Base-by-base conservation (phyloP, 2,888 invertebrate species). In the Tipula unca region DNA sequence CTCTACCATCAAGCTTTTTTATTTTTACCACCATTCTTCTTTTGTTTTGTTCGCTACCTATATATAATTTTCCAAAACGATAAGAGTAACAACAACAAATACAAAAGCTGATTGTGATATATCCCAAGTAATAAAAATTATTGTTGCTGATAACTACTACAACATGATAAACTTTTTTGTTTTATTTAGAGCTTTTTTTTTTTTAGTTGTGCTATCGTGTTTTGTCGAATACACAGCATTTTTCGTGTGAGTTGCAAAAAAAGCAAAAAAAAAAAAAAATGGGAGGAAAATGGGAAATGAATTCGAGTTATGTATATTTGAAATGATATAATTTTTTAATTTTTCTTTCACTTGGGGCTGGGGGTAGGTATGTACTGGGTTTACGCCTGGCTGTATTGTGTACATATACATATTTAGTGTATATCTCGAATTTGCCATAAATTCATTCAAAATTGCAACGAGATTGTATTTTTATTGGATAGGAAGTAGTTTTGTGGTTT, bases 121-220 rank as follows among this genome's bases (percentile, higher is more conserved):
- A 69, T 69, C 69, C 69, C 20, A 69, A 69, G 69, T 69, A 69
- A 69, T 69, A 69, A 69, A 69, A 69, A 69, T 69, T 69, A 69
- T 69, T 69, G 69, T 69, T 69, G 69, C 69, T 69, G 69, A 69
- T 69, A 69, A 69, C 69, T 69, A 48, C 42, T n/a, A 32, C 69
- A 69, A 69, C 69, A 69, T 69, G 69, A 69, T 69, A 69, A 69
- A 69, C 25, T 69, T 69, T 69, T 69, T 17, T 54, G 17, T 39
- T 39, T 39, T 39, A 39, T 39, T 48, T 69, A 25, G 69, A 69
- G 69, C 25, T 69, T 69, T 69, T 69, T 25, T 48, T 20, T 69
- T 3, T 17, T 3, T 10, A 17, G 69, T 25, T 69, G 69, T 69
- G 20, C 25, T 69, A 25, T 69, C 69, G 69, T 69, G 69, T 69